A percentile compares a stretch with the other conserved stretches of the same genome.
Conservation (phyloP, 2,888 invertebrate genomes). For the Thereva nobilitata region DNA sequence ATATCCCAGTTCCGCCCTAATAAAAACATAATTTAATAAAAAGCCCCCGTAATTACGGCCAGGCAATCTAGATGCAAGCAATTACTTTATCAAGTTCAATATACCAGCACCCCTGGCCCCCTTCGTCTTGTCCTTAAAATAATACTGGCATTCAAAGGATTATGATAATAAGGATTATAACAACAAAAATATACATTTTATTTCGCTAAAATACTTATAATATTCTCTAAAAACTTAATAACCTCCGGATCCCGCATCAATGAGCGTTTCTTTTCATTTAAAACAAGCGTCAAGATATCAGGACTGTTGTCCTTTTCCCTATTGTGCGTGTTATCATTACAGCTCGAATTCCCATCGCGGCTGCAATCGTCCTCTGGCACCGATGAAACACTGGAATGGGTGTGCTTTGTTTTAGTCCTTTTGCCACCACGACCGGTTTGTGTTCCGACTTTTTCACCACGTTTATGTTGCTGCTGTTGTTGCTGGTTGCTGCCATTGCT, state of each 20-base stretch:
- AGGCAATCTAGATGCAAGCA: too few relatives aligned
- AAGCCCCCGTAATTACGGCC: too few relatives aligned
- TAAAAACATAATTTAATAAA: too few relatives aligned
- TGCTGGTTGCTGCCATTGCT: not conserved
- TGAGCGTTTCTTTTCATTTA: constrained; percentile 52
- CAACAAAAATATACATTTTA: constrained; percentile 35
- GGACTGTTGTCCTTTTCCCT: constrained; percentile 52
- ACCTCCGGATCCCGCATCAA: constrained; percentile 53
- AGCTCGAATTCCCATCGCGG: constrained; percentile 45
- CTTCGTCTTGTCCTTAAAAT: too few relatives aligned
- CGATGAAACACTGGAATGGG: constrained; percentile 33
- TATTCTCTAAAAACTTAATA: constrained; percentile 49
- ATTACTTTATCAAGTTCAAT: too few relatives aligned
- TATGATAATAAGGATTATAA: not conserved
- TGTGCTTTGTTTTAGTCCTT: constrained; percentile 37
- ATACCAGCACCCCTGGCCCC: too few relatives aligned
- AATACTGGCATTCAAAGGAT: not conserved
- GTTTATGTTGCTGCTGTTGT: constrained; percentile 1
- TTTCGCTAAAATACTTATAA: constrained; percentile 50
- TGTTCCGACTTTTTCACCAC: constrained; percentile 3
- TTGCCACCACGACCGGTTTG: constrained; percentile 38
- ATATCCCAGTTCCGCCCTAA: too few relatives aligned
- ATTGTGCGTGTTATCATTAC: constrained; percentile 36
- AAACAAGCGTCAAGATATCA: constrained; percentile 52
- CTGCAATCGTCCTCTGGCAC: constrained; percentile 46